phyloP scores from a whole-genome alignment of 2,888 invertebrate species.

The Muschampia staudingeri region DNA sequence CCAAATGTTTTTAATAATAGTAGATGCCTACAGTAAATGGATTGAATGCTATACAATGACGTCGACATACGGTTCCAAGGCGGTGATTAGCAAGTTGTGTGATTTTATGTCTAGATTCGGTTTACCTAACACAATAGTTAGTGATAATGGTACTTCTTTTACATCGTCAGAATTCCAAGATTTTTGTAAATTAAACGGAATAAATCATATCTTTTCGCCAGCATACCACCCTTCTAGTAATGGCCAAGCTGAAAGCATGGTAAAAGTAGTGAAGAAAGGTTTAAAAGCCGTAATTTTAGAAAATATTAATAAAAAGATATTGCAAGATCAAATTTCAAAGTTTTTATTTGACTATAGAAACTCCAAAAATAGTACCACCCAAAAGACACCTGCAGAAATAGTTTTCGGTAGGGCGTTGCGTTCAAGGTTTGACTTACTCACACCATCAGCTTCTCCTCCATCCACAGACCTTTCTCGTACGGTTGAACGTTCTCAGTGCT shows the following conservation, averaged over 20 bases:
- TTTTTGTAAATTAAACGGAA: constrained; percentile 1
- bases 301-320: neutral
- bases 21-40: neutral
- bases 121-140: neutral
- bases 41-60: neutral
- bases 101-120: neutral
- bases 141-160: constrained; percentile 2
- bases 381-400: constrained; percentile 8
- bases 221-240: neutral
- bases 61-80: neutral
- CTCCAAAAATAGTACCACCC: neutral
- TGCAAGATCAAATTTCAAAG: neutral
- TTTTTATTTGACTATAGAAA: neutral
- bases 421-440: neutral
- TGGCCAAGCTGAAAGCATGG: constrained; percentile 5
- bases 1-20: neutral
- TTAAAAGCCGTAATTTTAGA: neutral
- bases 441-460: constrained; percentile 19
- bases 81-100: neutral
- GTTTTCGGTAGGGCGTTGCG: neutral
- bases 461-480: constrained; percentile 18
- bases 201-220: neutral
- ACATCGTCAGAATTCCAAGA: neutral
- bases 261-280: neutral
- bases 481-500: constrained; percentile 22